These are phyloP conservation scores for Xestia rhomboidea DNA, from an alignment of 2,888 invertebrate genomes.

Conservation along the genomic window DNA sequence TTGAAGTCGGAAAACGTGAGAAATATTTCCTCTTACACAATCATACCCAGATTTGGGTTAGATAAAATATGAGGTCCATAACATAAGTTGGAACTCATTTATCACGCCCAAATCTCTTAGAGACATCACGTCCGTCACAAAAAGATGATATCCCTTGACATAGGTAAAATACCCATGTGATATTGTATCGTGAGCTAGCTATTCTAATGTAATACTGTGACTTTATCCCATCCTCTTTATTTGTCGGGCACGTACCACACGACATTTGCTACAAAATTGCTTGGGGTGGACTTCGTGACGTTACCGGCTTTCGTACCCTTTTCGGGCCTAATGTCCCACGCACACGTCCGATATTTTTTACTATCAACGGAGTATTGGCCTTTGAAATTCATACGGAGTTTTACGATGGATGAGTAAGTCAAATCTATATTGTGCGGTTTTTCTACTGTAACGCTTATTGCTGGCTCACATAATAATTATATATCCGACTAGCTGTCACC, in stretches of 20 bases:
- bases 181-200: slow-evolving; percentile 78
- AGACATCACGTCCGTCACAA: slow-evolving; percentile 66
- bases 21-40: slow-evolving; percentile 39
- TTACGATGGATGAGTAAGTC: slow-evolving; percentile 66
- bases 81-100: slow-evolving; percentile 57
- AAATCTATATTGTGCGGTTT: slow-evolving; percentile 25
- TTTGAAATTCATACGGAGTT: slow-evolving; percentile 80
- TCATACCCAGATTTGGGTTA: slow-evolving; percentile 47
- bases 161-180: slow-evolving; percentile 66
- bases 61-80: slow-evolving; percentile 53
- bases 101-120: slow-evolving; percentile 66
- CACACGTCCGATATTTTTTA: slow-evolving; percentile 83
- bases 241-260: slow-evolving; percentile 88
- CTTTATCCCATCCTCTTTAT: slow-evolving; percentile 88
- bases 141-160: slow-evolving; percentile 65
- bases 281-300: slow-evolving; percentile 88
- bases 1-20: slow-evolving; percentile 21
- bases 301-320: slow-evolving; percentile 80
- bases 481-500: too few species aligned
- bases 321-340: slow-evolving; percentile 84
- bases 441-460: neutral
- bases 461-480: neutral
- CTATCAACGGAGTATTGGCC: slow-evolving; percentile 77
- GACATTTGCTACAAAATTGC: slow-evolving; percentile 90
- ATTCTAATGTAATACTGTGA: slow-evolving; percentile 81